Evolutionary conservation across 1,140 invertebrate species (phyloP).

Genomic region (Brachionus angularis): DNA sequence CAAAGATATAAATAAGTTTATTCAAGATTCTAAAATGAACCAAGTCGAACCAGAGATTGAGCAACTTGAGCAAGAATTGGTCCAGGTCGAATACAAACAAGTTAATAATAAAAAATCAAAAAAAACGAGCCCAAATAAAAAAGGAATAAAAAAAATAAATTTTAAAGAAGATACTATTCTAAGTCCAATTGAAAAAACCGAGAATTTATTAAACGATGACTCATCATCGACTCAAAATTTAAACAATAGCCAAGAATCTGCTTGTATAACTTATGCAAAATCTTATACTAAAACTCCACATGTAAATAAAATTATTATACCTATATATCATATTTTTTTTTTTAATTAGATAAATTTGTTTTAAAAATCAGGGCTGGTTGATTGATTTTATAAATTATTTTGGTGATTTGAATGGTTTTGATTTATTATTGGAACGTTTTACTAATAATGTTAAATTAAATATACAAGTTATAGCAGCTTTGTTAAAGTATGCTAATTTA

Average conservation of each 20-base stretch:
- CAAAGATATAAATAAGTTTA: conserved; percentile 21
- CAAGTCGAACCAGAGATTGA: neutral
- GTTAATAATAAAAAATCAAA: neutral
- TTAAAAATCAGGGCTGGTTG: conserved; percentile 91
- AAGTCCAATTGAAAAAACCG: too few relatives aligned
- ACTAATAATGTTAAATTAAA: conserved; percentile 65
- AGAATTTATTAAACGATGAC: too few relatives aligned
- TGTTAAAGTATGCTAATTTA: conserved; percentile 63
- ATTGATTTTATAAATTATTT: conserved; percentile 92
- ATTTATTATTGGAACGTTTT: conserved; percentile 79
- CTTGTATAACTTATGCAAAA: conserved; percentile 26
- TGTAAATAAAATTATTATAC: too few relatives aligned
- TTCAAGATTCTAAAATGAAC: conserved; percentile 1
- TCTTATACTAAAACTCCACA: conserved; percentile 57
- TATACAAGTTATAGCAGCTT: conserved; percentile 73
- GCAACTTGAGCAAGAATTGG: neutral
- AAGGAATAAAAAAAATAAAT: neutral
- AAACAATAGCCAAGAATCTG: too few relatives aligned
- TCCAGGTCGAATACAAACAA: neutral
- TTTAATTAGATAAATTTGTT: too few relatives aligned
- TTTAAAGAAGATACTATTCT: too few relatives aligned
- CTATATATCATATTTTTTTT: conserved; percentile 36
- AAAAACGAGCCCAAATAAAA: neutral
- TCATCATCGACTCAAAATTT: too few relatives aligned
- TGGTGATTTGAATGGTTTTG: conserved; percentile 80